Conservation (phyloP, 2,888 invertebrate genomes). For the Oscheius sp. region DNA sequence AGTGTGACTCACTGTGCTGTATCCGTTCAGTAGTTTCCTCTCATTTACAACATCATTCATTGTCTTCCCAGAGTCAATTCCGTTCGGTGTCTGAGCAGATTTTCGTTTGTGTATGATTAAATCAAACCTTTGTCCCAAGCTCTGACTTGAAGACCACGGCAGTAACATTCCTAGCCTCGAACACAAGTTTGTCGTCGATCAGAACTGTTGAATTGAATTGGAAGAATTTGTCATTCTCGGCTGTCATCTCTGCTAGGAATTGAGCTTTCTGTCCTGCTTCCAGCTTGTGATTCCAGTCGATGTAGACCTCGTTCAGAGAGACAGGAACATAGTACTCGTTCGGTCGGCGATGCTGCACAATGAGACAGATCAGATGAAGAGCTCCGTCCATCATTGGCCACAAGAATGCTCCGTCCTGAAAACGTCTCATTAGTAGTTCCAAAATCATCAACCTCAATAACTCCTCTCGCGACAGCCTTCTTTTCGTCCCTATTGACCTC, state of each 20-base stretch:
- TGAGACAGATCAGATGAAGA: constrained; percentile 49
- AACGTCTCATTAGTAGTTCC: background rate
- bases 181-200: constrained; percentile 38
- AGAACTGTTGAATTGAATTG: constrained; percentile 47
- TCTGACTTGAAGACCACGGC: constrained; percentile 39
- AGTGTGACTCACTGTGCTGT: background rate
- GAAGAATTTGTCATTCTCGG: constrained; percentile 57
- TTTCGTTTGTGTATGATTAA: background rate
- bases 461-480: constrained; percentile 15
- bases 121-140: background rate
- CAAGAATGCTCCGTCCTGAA: constrained; percentile 9
- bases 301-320: constrained; percentile 40
- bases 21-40: no score
- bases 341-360: constrained; percentile 39
- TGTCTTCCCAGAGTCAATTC: no score
- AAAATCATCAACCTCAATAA: constrained; percentile 14
- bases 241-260: constrained; percentile 35
- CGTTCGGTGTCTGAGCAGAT: background rate
- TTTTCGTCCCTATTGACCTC: constrained; percentile 7
- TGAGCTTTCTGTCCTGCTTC: constrained; percentile 5
- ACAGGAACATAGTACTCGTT: constrained; percentile 50
- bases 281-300: constrained; percentile 34
- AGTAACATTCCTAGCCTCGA: constrained; percentile 47
- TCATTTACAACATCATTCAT: no score
- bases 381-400: constrained; percentile 55